Conservation (phyloP, 2,113 vertebrate species). For the Loxodonta africana region DNA sequence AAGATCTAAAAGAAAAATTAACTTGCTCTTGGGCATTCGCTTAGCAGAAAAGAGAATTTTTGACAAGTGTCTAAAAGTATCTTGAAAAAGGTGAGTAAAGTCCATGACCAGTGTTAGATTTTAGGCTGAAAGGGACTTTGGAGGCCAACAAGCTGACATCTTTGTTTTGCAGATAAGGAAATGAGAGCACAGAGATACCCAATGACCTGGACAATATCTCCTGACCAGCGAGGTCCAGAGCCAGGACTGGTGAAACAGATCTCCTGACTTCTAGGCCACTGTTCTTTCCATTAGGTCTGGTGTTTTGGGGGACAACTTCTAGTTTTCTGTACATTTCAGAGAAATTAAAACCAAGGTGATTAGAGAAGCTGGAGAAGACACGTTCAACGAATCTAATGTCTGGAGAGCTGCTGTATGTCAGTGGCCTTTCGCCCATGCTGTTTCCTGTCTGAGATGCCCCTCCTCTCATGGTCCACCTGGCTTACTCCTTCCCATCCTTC, state of each 20-base stretch:
- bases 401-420: neutral
- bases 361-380: too few species aligned
- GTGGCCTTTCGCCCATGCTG: too few species aligned
- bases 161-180: neutral
- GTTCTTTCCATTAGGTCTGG: neutral
- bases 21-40: neutral
- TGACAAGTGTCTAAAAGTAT: conserved; percentile 4
- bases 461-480: too few species aligned
- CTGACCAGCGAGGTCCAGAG: neutral
- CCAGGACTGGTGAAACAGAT: rapidly evolving
- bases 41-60: conserved; percentile 49
- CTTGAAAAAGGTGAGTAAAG: conserved; percentile 37
- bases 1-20: neutral
- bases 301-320: neutral
- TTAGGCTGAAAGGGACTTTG: neutral
- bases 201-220: rapidly evolving
- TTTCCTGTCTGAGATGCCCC: neutral
- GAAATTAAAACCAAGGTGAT: neutral
- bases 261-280: too few species aligned
- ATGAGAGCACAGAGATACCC: neutral
- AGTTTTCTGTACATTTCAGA: neutral
- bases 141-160: neutral
- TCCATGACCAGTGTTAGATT: neutral
- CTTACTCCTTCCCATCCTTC: neutral
- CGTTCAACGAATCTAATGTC: neutral